A percentile compares a stretch with the other conserved stretches of the same genome.
Evolutionary conservation across 2,797 vertebrate genomes (phyloP).

Genomic region (Poeciliopsis turneri): DNA sequence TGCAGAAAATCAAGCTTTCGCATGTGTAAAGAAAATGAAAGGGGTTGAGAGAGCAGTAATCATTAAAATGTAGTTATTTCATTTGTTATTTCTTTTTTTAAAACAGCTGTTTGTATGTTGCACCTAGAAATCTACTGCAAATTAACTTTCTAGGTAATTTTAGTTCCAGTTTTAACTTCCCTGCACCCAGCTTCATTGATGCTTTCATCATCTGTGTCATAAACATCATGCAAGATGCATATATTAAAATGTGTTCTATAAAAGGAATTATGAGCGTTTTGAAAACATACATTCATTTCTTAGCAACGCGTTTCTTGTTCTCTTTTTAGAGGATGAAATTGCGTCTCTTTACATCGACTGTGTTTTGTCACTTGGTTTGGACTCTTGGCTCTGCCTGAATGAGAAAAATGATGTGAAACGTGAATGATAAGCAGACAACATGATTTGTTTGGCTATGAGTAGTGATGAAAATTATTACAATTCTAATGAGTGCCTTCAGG

Average conservation of each 20-base stretch:
- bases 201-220: neutral
- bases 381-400: conserved; percentile 13
- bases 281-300: conserved; percentile 1
- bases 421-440: conserved; percentile 18
- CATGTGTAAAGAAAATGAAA: no score
- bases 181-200: neutral
- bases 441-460: conserved; percentile 11
- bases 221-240: neutral
- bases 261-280: neutral
- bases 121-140: neutral
- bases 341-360: conserved; percentile 4
- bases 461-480: conserved; percentile 26
- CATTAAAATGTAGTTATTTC: no score
- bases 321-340: conserved; percentile 6
- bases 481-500: neutral
- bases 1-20: no score
- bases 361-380: neutral
- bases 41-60: no score
- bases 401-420: conserved; percentile 11
- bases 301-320: neutral
- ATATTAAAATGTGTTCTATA: neutral
- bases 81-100: no score
- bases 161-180: neutral
- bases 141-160: neutral
- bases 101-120: no score